Evolutionary conservation across 2,113 vertebrate genomes (phyloP).

Genomic region (Syngnathoides biaculeatus): DNA sequence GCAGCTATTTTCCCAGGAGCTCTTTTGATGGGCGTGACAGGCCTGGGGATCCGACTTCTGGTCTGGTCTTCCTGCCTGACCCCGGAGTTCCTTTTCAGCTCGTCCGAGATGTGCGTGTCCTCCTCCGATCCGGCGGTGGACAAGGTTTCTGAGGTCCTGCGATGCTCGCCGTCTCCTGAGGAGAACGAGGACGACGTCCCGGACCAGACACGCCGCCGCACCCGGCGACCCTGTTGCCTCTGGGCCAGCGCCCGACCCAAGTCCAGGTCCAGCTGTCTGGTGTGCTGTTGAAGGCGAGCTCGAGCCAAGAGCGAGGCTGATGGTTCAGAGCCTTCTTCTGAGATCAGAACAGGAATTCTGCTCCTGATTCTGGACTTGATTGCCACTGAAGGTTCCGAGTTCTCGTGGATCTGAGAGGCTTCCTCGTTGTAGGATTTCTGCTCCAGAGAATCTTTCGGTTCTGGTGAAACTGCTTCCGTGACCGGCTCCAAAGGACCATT

Average conservation of each 20-base stretch:
- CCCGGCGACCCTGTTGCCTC: slow-evolving; percentile 81
- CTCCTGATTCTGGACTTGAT: slow-evolving; percentile 69
- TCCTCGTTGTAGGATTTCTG: slow-evolving; percentile 29
- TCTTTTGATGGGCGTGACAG: slow-evolving; percentile 70
- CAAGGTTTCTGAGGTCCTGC: slow-evolving; percentile 79
- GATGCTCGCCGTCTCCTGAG: slow-evolving; percentile 80
- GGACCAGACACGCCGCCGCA: slow-evolving; percentile 78
- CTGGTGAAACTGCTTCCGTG: slow-evolving; percentile 42
- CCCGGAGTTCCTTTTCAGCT: slow-evolving; percentile 69
- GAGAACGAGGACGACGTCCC: slow-evolving; percentile 85
- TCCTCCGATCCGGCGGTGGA: slow-evolving; percentile 89
- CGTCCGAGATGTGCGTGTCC: slow-evolving; percentile 82
- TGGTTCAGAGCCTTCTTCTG: slow-evolving; percentile 85
- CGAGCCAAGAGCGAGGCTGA: slow-evolving; percentile 73
- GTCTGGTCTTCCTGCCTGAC: slow-evolving; percentile 60
- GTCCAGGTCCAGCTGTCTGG: slow-evolving; percentile 70
- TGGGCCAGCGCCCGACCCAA: slow-evolving; percentile 84
- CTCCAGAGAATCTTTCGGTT: slow-evolving; percentile 7
- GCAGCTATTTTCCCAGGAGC: slow-evolving; percentile 25
- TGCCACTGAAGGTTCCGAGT: neutral
- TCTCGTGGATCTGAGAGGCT: neutral
- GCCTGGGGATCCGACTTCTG: slow-evolving; percentile 86
- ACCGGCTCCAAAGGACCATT: slow-evolving; percentile 31
- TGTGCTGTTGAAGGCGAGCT: slow-evolving; percentile 71
- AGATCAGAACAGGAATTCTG: slow-evolving; percentile 85